Base-by-base conservation (phyloP, 2,113 vertebrate genomes). In the Sebastes fasciatus region DNA sequence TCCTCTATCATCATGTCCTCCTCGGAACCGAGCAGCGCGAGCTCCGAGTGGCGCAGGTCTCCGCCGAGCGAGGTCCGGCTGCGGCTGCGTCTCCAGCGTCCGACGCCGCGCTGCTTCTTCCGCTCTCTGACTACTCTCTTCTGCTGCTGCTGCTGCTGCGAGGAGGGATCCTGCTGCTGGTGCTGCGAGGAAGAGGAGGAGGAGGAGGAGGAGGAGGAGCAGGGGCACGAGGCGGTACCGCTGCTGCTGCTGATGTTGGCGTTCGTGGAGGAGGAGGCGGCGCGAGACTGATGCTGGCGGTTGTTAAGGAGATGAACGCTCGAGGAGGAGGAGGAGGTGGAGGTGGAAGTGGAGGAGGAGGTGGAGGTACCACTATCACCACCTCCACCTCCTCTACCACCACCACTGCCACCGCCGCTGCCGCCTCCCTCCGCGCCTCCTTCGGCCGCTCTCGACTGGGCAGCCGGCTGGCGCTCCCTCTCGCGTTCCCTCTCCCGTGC, bases 11-110 rank as follows among this genome's bases (percentile, higher is more conserved):
- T 96, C 77, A 98, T 97, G 88, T 97, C 97, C 93, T 98, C 98
- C 94, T 98, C 97, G 2, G 98, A 99, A 64, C 98, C 97, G 8
- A 98, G 97, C 52, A 97, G 97, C 93, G 97, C 96, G 94, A 99
- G 94, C 94, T 99, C 98, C 0, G 97, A 96, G 82, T 97, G 97
- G 85, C 97, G 96, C 85, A 99, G 95, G 92, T 95, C 95, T 42
- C 94, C 95, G n/a, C 95, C 94, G 90, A 95, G 93, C 64, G 93
- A 85, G 16, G 80, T 81, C 78, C 94, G 94, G 90, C 82, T 93
- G 86, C 94, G 94, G 90, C 82, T 93, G 86, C 95, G 92, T 88
- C 94, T 95, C 94, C 95, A 94, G 62, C 94, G 93, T 86, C 92
- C 94, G 76, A 93, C 94, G 86, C 94, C 94, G 90, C 94, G 92